A percentile compares a stretch with the other conserved stretches of the same genome.
phyloP scores from a whole-genome alignment of 2,888 invertebrate genomes.

The Philhelius pedissequus region DNA sequence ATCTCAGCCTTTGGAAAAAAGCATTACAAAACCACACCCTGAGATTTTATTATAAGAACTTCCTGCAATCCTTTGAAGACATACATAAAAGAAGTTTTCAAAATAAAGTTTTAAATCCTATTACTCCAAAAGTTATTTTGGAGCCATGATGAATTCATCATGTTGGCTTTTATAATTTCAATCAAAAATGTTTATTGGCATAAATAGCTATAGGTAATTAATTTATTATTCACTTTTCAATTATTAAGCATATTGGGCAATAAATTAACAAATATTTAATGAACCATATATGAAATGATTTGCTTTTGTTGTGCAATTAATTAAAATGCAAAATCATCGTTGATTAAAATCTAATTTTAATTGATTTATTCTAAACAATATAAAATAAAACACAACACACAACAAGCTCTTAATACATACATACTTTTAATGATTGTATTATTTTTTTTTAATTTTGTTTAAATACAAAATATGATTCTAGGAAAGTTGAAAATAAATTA shows the following conservation, averaged over 20 bases:
- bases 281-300: not conserved
- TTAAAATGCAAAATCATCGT: constrained; percentile 41
- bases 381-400: not conserved
- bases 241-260: not conserved
- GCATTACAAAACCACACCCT: too few relatives aligned
- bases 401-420: too few relatives aligned
- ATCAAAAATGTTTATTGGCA: not conserved
- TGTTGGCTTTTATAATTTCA: not conserved
- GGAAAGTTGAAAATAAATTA: not conserved
- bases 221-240: not conserved
- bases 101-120: too few relatives aligned
- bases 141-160: too few relatives aligned
- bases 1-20: too few relatives aligned
- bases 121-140: too few relatives aligned
- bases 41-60: too few relatives aligned
- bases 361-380: constrained; percentile 34
- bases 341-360: constrained; percentile 44
- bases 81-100: too few relatives aligned
- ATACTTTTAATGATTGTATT: too few relatives aligned
- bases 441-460: not conserved
- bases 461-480: not conserved
- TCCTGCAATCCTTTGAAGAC: too few relatives aligned
- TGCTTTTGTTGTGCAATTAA: constrained; percentile 33
- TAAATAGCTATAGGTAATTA: not conserved
- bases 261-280: not conserved